Base-by-base conservation (phyloP, 2,797 vertebrate genomes). In the Myiothlypis chrysogaster region DNA sequence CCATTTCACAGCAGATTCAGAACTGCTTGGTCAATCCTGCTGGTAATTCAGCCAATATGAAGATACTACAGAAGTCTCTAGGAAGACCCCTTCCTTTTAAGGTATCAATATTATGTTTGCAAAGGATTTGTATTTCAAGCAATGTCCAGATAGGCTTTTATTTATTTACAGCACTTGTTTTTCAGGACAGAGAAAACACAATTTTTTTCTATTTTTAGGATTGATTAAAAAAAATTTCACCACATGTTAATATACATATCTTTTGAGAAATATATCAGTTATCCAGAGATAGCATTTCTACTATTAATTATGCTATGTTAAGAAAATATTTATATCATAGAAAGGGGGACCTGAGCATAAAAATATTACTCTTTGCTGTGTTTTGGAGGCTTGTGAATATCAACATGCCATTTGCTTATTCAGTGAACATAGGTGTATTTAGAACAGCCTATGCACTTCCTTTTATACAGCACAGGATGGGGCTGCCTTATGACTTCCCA, bases 81-180 rank as follows among this genome's bases (percentile, higher is more conserved):
- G 99, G 99, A 66, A 99, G 98, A 96, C 98, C 99, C 3, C 97
- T 99, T 90, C 99, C 99, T 12, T 99, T 99, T 96, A 99, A 99
- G 99, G 99, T 99, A 96, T 28, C 9, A 3, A 3, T 81, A 50
- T 8, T 68, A 35, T 7, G 9, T 83, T 71, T 89, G 66, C 63
- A 69, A 61, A 63, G 37, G 25, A 75, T 35, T 19, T 79, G 14
- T 46, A 55, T 41, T 82, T 92, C 21, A 37, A 77, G 39, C 1
- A 1, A 14, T 63, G 32, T 57, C 39, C 14, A 79, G 15, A 35
- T 56, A 46, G 15, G 20, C 19, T 87, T 66, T 70, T 63, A 66
- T 80, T 15, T 37, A 24, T 83, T 63, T 59, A 12, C 16, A 86
- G 28, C 9, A 20, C n/a, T 92, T 68, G 8, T 18, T 76, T 83